These are phyloP conservation scores for Drosophila mauritiana DNA, from an alignment of 1,140 invertebrate species.

Conservation along the genomic window DNA sequence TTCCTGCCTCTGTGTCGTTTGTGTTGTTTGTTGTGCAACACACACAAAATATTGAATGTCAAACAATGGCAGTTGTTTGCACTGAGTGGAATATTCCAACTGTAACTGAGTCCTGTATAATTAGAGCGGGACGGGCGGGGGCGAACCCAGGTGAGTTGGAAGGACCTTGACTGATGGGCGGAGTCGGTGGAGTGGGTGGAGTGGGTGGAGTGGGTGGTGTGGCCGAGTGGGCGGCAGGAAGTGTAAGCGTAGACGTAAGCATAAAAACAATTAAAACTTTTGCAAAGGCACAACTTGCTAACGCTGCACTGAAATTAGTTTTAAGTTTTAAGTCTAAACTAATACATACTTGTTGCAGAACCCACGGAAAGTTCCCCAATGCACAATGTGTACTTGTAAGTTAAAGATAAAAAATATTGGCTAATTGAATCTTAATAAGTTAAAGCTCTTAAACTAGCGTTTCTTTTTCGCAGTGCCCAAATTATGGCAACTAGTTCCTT, in stretches of 20 bases:
- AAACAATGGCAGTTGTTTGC: conserved; percentile 24
- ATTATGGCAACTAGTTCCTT: conserved; percentile 29
- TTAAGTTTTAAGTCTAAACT: not conserved
- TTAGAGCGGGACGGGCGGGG: conserved; percentile 21
- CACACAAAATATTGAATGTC: conserved; percentile 49
- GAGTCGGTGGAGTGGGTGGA: not conserved
- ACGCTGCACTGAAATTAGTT: not conserved
- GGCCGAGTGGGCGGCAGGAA: not conserved
- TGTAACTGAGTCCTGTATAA: conserved; percentile 42
- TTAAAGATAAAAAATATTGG: too few relatives aligned
- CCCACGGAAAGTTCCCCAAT: too few relatives aligned
- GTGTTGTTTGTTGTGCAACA: conserved; percentile 46
- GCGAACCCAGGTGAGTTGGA: conserved; percentile 26
- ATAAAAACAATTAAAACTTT: conserved; percentile 79
- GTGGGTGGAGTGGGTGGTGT: not conserved
- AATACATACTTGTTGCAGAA: too few relatives aligned
- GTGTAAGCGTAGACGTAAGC: conserved; percentile 55
- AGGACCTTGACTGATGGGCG: conserved; percentile 7
- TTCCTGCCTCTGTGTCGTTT: conserved; percentile 32
- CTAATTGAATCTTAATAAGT: too few relatives aligned
- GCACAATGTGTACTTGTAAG: not conserved
- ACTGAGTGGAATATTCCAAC: conserved; percentile 37
- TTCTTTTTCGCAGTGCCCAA: conserved; percentile 1
- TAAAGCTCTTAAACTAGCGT: too few relatives aligned
- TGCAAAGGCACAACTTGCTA: conserved; percentile 21